Base-by-base conservation (phyloP, 2,113 vertebrate genomes). In the Bubo scandiacus region DNA sequence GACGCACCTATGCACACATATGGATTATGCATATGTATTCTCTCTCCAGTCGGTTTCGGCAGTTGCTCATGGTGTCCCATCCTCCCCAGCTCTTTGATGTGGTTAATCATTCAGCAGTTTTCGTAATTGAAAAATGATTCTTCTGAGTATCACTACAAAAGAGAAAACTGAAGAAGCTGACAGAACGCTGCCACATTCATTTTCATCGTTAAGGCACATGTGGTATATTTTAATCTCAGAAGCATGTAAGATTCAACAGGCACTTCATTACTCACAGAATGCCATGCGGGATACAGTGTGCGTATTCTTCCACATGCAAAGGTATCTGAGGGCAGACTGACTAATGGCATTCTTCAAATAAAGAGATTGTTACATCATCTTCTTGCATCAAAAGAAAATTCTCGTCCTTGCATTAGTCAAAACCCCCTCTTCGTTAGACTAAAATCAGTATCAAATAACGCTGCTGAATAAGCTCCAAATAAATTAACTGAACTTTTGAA, bases 371-470 rank as follows among this genome's bases (percentile, higher is more conserved):
- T 86, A 49, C 25, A 9, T 57, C 72, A 89, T 20, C 51, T 23
- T 91, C 82, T 94, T 62, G 77, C 86, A 85, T 62, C 70, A 92
- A 67, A 92, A 75, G 52, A 72, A 75, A 92, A 94, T 65, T 91
- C 68, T 94, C 57, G 62, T 92, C 30, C 32, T 90, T 34, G 26
- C 18, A 5, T 86, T 42, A 74, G 79, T 90, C 71, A 68, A 77
- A 71, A 61, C 8, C 49, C 54, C 81, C 38, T 59, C 38, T 74
- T 66, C 55, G 17, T 52, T 81, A 63, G 34, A 12, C 17, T 82
- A 29, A 80, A 72, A 73, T 63, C 73, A 27, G 25, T 43, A 17
- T n/a, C 43, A 82, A 88, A 36, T 36, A 73, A 62, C 42, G 42
- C 9, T 1, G 1, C 32, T 67, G 42, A 85, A 42, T 19, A 57